Evolutionary conservation across 2,888 invertebrate genomes (phyloP), one percentile per base, ranked within the genome.

Genomic region (Polyommatus icarus): DNA sequence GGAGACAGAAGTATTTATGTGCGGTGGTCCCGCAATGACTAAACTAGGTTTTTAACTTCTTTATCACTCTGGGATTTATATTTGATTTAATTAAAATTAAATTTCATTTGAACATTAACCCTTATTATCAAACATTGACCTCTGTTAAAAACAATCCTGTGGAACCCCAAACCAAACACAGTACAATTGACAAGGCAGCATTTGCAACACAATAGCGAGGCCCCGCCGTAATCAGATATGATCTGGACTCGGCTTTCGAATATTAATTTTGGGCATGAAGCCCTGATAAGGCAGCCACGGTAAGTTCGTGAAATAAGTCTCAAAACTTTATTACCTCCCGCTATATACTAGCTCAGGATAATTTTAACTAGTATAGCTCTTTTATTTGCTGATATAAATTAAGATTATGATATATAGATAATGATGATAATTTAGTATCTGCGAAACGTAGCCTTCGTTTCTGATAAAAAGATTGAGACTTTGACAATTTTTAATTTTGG

Each of bases 181-280:
- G 75, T 50, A 73, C 75, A 24, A 75, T 75, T 75, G 75, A 75
- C 75, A 75, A 75, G 75, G 75, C 72, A 72, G 72, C 75, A 75
- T 75, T 75, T 50, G 75, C 50, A 50, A 50, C 75, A 75, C 75
- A 75, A 75, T 75, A 54, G 46, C 46, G 8, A 8, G 54, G 46
- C 54, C 75, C 46, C n/a, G 54, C 75, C 50, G 50, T 73, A 73
- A 46, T 50, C 75, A 75, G 75, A 75, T 75, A 75, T 50, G 24
- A 75, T 75, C 75, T 73, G 73, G 73, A 73, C 40, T 75, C 75
- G 75, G 75, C 75, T 54, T 75, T 75, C 75, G 54, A 75, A 75
- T 50, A 75, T 29, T 73, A 73, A 73, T 73, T 73, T 75, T 75
- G 75, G 75, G 75, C 75, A 75, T 54, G 75, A 71, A 29, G 67